phyloP scores from a whole-genome alignment of 2,113 vertebrate species.

The Fregetta grallaria region DNA sequence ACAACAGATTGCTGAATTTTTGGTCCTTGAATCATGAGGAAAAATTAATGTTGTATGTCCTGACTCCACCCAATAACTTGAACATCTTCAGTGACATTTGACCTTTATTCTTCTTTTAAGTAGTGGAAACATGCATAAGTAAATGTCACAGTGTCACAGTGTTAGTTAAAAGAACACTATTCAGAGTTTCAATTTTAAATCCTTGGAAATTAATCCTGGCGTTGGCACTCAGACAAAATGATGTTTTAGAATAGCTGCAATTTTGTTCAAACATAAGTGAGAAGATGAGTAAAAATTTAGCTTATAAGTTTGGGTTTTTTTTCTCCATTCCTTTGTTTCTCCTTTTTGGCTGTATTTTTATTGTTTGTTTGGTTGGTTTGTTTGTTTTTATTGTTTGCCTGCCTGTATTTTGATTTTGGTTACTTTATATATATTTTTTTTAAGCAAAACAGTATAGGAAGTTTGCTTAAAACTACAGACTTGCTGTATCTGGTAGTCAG shows the following conservation, averaged over 20 bases:
- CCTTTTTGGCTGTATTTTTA: not conserved
- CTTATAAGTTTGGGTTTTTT: not conserved
- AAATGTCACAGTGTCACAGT: not conserved
- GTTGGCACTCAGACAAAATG: not conserved
- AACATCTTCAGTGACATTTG: constrained; percentile 29
- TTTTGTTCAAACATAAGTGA: not conserved
- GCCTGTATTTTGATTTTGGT: not conserved
- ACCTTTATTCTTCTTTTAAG: constrained; percentile 38
- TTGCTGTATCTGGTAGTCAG: not conserved
- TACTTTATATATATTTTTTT: not conserved
- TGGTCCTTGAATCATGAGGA: not conserved
- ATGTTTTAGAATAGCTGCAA: not conserved
- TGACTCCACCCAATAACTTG: not conserved
- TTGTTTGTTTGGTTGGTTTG: not conserved
- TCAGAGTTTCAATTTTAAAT: not conserved
- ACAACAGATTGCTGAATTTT: not conserved
- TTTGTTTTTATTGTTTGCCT: not conserved
- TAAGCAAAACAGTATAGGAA: not conserved
- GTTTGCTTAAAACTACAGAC: not conserved
- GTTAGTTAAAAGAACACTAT: not conserved
- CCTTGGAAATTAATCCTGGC: not conserved
- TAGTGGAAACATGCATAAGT: constrained; percentile 20
- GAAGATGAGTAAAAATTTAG: not conserved
- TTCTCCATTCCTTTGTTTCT: not conserved
- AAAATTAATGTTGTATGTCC: not conserved